These are phyloP conservation scores for Idaea biselata DNA, from an alignment of 2,888 invertebrate species.

Conservation along the genomic window DNA sequence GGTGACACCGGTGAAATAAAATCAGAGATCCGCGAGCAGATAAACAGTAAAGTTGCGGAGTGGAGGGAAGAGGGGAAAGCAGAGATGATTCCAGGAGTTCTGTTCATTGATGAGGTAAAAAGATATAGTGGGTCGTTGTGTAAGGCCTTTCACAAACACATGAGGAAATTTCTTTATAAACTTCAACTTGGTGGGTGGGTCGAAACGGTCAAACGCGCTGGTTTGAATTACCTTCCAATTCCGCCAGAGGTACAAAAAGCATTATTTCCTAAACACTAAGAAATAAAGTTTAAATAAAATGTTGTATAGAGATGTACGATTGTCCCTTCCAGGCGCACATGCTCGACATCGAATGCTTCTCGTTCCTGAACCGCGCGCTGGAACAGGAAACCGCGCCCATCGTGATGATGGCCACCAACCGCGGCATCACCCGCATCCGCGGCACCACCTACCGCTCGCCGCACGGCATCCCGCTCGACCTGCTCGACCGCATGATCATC, in stretches of 20 bases:
- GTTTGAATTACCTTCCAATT: no score
- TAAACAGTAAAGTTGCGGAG: conserved; percentile 97
- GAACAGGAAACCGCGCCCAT: conserved; percentile 99
- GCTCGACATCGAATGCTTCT: conserved; percentile 99
- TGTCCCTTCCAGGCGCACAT: conserved; percentile 87
- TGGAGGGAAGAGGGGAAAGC: conserved; percentile 99
- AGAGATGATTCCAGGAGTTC: conserved; percentile 98
- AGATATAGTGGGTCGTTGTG: no score
- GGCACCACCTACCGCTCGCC: conserved; percentile 97
- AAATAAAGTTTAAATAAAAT: no score
- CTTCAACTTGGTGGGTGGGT: no score
- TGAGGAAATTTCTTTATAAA: no score
- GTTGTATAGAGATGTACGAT: no score
- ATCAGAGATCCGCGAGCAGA: conserved; percentile 97
- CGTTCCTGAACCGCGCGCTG: conserved; percentile 96
- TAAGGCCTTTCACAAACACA: no score
- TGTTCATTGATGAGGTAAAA: conserved; percentile 95
- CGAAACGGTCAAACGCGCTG: no score
- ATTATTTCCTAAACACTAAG: no score
- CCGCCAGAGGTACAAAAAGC: no score
- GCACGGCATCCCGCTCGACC: conserved; percentile 98
- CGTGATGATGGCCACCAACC: conserved; percentile 99
- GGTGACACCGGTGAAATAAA: conserved; percentile 99
- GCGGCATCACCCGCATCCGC: conserved; percentile 95
- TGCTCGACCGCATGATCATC: conserved; percentile 97